Conservation (phyloP, 2,797 vertebrate species). For the Otolemur crassicaudatus region DNA sequence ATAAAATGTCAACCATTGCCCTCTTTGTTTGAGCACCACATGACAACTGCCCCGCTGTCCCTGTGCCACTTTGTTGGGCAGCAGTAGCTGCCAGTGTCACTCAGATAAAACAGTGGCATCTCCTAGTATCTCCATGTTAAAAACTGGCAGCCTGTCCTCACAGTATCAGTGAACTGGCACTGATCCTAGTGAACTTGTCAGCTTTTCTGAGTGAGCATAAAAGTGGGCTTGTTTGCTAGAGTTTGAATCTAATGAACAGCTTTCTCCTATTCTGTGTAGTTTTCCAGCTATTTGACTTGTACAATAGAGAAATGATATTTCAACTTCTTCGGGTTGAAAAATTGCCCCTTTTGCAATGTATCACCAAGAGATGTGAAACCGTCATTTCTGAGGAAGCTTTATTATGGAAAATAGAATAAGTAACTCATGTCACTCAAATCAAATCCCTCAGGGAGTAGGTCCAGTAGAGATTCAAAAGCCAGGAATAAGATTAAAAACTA, state of each 20-base stretch:
- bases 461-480: slow-evolving; percentile 57
- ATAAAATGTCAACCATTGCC: not conserved
- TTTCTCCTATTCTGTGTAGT: slow-evolving; percentile 67
- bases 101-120: slow-evolving; percentile 3
- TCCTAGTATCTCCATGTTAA: not conserved
- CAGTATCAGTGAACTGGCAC: not conserved
- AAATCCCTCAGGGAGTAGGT: slow-evolving; percentile 41
- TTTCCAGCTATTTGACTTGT: slow-evolving; percentile 65
- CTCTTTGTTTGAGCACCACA: not conserved
- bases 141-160: not conserved
- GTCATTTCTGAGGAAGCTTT: slow-evolving; percentile 74
- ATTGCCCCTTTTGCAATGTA: slow-evolving; percentile 69
- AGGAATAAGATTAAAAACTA: slow-evolving; percentile 73
- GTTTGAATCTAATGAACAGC: slow-evolving; percentile 70
- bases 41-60: not conserved
- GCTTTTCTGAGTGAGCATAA: slow-evolving; percentile 60
- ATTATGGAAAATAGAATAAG: slow-evolving; percentile 77
- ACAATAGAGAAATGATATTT: slow-evolving; percentile 76
- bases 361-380: slow-evolving; percentile 65
- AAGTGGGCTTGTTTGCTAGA: slow-evolving; percentile 63
- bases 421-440: slow-evolving; percentile 72
- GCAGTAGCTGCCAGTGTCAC: not conserved
- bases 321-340: slow-evolving; percentile 73
- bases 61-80: not conserved
- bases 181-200: slow-evolving; percentile 46